These are phyloP conservation scores for Herpetotheres cachinnans DNA, from an alignment of 2,113 vertebrate genomes.

Conservation along the genomic window DNA sequence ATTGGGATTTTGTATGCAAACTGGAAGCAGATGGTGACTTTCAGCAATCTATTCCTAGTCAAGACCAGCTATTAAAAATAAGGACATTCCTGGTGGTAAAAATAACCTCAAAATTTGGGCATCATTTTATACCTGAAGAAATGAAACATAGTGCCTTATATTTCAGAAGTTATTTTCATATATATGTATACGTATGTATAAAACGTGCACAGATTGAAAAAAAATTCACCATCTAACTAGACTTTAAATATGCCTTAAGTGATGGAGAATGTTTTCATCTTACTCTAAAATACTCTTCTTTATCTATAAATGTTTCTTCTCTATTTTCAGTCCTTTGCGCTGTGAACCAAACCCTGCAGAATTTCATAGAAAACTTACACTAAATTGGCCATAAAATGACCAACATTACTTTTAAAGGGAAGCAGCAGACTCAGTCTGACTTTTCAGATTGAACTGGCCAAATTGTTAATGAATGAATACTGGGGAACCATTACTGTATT, in stretches of 20 bases:
- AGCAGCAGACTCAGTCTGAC: neutral
- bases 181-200: neutral
- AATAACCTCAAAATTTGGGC: neutral
- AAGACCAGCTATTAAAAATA: constrained; percentile 65
- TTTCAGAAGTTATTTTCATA: neutral
- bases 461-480: neutral
- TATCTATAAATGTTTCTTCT: neutral
- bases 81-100: neutral
- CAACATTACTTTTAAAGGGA: neutral
- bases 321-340: neutral
- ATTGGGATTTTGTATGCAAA: constrained; percentile 81
- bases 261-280: neutral
- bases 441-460: neutral
- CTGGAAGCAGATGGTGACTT: constrained; percentile 80
- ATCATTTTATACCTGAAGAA: neutral
- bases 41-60: constrained; percentile 77
- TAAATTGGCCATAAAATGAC: neutral
- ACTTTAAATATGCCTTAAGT: neutral
- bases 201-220: neutral
- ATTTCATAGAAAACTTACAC: neutral
- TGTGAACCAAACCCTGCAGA: neutral
- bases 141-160: neutral
- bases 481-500: neutral
- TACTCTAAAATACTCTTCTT: neutral
- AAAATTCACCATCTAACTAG: neutral